phyloP scores from a whole-genome alignment of 2,888 invertebrate species.

The Smittia aterrima region DNA sequence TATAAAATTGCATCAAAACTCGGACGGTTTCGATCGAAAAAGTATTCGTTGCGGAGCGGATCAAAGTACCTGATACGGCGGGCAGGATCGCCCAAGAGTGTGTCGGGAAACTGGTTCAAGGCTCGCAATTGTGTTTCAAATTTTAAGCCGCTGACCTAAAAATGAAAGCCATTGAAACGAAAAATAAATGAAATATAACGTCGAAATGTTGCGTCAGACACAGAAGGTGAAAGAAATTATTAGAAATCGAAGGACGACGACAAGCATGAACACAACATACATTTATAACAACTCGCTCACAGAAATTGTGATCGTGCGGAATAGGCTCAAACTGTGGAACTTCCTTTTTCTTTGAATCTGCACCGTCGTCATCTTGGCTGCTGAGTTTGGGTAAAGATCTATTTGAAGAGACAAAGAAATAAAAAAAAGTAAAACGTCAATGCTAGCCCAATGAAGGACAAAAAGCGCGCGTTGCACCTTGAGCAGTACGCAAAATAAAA shows the following conservation, averaged over 20 bases:
- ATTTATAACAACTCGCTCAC: conserved; percentile 95
- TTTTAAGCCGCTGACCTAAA: conserved; percentile 91
- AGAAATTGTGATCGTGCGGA: conserved; percentile 96
- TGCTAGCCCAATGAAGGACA: neutral
- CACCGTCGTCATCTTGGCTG: conserved; percentile 92
- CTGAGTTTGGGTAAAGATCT: conserved; percentile 97
- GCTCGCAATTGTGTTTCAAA: conserved; percentile 98
- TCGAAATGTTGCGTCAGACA: neutral
- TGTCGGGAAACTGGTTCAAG: conserved; percentile 98
- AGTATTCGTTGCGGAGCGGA: conserved; percentile 97
- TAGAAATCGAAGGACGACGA: neutral
- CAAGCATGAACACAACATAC: conserved; percentile 55
- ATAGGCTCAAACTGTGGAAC: conserved; percentile 94
- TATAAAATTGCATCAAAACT: conserved; percentile 99
- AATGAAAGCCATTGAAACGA: conserved; percentile 32
- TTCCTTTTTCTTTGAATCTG: conserved; percentile 83
- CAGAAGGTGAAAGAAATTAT: neutral
- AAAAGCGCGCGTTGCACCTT: no score
- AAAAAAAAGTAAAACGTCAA: neutral
- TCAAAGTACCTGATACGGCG: conserved; percentile 95
- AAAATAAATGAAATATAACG: neutral
- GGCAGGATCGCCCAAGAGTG: conserved; percentile 92
- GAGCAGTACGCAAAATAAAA: no score
- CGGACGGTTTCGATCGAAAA: conserved; percentile 98
- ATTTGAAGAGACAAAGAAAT: conserved; percentile 49